These are phyloP conservation scores for Maniola hyperantus DNA, from an alignment of 2,888 invertebrate genomes.

Conservation along the genomic window DNA sequence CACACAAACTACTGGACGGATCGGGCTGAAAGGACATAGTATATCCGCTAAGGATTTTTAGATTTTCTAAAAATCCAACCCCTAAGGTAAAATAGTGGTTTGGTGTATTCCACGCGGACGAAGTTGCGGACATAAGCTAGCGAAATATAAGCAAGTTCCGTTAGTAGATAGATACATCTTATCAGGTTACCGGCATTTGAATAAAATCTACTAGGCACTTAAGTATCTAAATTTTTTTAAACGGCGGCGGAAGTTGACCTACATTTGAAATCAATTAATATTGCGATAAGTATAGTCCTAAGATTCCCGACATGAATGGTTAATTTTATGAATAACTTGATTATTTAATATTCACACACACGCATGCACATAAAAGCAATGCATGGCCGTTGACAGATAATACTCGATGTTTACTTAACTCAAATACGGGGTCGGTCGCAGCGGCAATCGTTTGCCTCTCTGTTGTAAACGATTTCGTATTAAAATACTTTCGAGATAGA, in stretches of 20 bases:
- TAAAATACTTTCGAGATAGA: slow-evolving; percentile 56
- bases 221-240: background rate
- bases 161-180: background rate
- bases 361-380: slow-evolving; percentile 57
- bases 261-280: slow-evolving; percentile 5
- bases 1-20: no score
- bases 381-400: slow-evolving; percentile 81
- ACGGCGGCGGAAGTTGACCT: slow-evolving; percentile 16
- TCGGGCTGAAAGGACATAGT: no score
- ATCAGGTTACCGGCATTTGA: background rate
- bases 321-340: slow-evolving; percentile 70
- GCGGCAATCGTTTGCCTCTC: slow-evolving; percentile 52
- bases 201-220: background rate
- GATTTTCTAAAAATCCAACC: no score
- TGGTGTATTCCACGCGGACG: background rate
- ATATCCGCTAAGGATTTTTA: no score
- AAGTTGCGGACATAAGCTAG: no score
- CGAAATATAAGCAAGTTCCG: no score
- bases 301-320: slow-evolving; percentile 49
- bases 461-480: slow-evolving; percentile 51
- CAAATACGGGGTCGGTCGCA: slow-evolving; percentile 72
- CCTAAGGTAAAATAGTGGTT: no score
- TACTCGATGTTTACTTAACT: slow-evolving; percentile 81
- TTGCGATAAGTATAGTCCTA: slow-evolving; percentile 13
- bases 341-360: slow-evolving; percentile 62